Evolutionary conservation across 2,113 vertebrate species (phyloP).

Genomic region (Tiliqua scincoides): DNA sequence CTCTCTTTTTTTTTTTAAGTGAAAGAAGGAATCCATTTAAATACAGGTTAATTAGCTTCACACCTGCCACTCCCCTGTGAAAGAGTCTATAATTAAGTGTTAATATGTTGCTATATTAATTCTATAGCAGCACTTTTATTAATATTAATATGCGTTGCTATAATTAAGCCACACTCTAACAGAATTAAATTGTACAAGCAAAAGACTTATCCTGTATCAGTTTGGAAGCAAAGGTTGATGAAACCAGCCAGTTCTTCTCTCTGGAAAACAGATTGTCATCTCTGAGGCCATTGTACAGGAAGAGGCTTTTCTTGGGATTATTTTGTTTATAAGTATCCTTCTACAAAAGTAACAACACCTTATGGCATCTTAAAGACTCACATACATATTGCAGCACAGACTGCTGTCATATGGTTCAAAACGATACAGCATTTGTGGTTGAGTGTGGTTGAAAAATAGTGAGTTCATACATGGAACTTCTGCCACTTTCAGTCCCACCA

Average conservation of each 20-base stretch:
- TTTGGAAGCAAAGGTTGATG: background rate
- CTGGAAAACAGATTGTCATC: background rate
- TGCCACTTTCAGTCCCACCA: background rate
- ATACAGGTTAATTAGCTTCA: background rate
- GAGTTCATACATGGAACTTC: background rate
- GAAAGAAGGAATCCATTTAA: conserved; percentile 13
- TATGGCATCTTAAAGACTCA: background rate
- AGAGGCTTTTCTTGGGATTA: background rate
- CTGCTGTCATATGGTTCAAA: background rate
- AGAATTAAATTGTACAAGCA: background rate
- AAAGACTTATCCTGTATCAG: background rate
- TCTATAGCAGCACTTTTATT: too few relatives aligned
- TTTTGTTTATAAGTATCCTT: background rate
- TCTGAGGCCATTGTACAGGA: background rate
- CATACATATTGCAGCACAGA: background rate
- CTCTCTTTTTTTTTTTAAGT: background rate
- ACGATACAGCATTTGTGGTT: background rate
- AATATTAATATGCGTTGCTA: conserved; percentile 8
- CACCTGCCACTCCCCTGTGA: conserved; percentile 20
- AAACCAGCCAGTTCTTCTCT: background rate
- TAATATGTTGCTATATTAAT: too few relatives aligned
- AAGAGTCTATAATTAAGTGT: background rate
- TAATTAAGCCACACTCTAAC: background rate
- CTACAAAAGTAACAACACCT: background rate
- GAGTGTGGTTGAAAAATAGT: background rate